A percentile compares a stretch with the other conserved stretches of the same genome.
Conservation (phyloP, 2,113 vertebrate species). For the Bujurquina vittata region DNA sequence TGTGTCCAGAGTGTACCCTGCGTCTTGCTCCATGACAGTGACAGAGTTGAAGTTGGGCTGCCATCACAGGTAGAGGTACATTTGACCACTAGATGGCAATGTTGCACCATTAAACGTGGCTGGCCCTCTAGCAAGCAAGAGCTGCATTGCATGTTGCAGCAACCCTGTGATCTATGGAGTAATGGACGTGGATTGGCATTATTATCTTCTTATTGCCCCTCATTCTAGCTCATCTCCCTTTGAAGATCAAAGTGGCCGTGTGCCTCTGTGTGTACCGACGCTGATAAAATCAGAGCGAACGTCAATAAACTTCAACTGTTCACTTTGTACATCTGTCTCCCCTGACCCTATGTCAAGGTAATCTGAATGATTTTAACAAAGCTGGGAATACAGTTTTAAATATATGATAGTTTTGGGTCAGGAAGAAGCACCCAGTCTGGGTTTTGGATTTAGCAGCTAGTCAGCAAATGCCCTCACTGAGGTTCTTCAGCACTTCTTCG, state of each 20-base stretch:
- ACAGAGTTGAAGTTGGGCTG: neutral
- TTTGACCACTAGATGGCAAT: conserved; percentile 73
- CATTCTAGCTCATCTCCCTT: conserved; percentile 76
- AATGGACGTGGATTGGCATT: conserved; percentile 71
- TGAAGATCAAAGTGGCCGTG: conserved; percentile 78
- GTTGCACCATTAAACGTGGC: conserved; percentile 45
- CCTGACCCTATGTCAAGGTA: neutral
- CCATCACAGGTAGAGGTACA: neutral
- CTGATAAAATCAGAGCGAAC: conserved; percentile 73
- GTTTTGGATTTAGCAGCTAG: neutral
- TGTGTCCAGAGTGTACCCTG: neutral
- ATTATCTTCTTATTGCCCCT: conserved; percentile 77
- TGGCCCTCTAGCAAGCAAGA: neutral
- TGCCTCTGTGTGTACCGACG: conserved; percentile 69
- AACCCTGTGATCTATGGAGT: conserved; percentile 61
- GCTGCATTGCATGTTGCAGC: neutral
- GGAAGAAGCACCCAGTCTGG: neutral
- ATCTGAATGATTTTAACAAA: neutral
- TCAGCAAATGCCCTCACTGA: neutral
- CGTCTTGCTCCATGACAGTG: neutral
- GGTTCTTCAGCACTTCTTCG: conserved; percentile 4
- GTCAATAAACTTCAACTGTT: conserved; percentile 76
- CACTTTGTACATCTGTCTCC: conserved; percentile 48
- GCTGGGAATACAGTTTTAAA: neutral
- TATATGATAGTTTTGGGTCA: neutral